Evolutionary conservation across 1,140 invertebrate species (phyloP), one percentile per base, ranked within the genome.

Genomic region (Heliothis subflexa): DNA sequence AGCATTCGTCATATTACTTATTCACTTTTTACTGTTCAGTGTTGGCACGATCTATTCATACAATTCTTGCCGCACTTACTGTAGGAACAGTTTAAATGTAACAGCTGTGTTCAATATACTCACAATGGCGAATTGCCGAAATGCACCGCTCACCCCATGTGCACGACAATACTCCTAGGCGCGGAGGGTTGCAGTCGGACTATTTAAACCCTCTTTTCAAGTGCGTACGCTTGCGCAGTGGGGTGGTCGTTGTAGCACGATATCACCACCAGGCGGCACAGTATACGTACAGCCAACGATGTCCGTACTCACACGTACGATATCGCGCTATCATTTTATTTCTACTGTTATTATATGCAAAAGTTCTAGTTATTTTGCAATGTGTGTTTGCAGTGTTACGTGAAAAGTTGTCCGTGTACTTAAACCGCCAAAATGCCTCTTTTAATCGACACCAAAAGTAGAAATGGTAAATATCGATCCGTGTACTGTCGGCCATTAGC

Each of bases 401-500:
- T 92, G 85, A 89, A 87, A 74, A 75, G 28, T 49, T 72, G 47
- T 55, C 57, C 84, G 80, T 85, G 77, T 81, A 61, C 57, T 75
- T 59, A 64, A 54, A 62, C 14, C 54, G 18, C 25, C 80, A 91
- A 89, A 87, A 94, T 94, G 93, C 93, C 93, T 72, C 82, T 93
- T 52, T 83, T 93, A 87, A 85, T 93, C 70, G 89, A 93, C 83
- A 78, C 83, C 76, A 89, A 85, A 78, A 88, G 83, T 78, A 89
- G 85, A 89, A 93, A 90, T 90, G 93, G 93, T 94, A 94, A 94
- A 88, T 93, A 94, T 94, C 84, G 92, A 94, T 94, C 88, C 83
- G 80, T 83, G 78, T 83, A 68, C 55, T 83, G 66, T 87, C 87
- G 80, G 91, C 93, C 91, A 93, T 93, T 89, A 83, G 28, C 45